Percentiles rank a stretch among this genome's conserved stretches.
These are phyloP conservation scores for Otus scops DNA, from an alignment of 2,797 vertebrate genomes.

Conservation along the genomic window DNA sequence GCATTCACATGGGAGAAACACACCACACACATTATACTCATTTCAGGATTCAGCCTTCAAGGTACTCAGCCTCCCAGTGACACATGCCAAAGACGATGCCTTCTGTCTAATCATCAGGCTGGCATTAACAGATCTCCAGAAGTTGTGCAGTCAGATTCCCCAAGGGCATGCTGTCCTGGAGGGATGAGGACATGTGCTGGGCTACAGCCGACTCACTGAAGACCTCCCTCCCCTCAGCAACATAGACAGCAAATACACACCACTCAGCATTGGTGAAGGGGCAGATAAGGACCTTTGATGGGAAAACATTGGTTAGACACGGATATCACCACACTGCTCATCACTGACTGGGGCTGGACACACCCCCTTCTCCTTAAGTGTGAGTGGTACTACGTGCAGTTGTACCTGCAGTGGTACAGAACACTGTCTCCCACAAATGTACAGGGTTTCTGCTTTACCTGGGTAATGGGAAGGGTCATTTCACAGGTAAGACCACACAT, in stretches of 20 bases:
- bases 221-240: background rate
- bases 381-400: background rate
- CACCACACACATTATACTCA: too few relatives aligned
- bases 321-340: background rate
- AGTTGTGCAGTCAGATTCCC: background rate
- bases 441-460: background rate
- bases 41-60: background rate
- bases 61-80: background rate
- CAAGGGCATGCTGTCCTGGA: background rate
- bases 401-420: background rate
- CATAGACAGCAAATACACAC: background rate
- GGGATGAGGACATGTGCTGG: background rate
- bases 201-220: background rate
- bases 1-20: background rate
- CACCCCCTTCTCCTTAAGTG: background rate
- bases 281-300: background rate
- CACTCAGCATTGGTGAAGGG: background rate
- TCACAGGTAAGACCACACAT: rapidly evolving
- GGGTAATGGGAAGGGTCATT: background rate
- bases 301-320: background rate
- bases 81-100: rapidly evolving
- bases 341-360: background rate
- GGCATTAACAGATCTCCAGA: background rate
- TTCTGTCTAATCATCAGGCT: background rate
- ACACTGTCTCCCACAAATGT: rapidly evolving